A percentile compares a stretch with the other conserved stretches of the same genome.
phyloP scores from a whole-genome alignment of 2,888 invertebrate species.

The Phyto melanocephala region DNA sequence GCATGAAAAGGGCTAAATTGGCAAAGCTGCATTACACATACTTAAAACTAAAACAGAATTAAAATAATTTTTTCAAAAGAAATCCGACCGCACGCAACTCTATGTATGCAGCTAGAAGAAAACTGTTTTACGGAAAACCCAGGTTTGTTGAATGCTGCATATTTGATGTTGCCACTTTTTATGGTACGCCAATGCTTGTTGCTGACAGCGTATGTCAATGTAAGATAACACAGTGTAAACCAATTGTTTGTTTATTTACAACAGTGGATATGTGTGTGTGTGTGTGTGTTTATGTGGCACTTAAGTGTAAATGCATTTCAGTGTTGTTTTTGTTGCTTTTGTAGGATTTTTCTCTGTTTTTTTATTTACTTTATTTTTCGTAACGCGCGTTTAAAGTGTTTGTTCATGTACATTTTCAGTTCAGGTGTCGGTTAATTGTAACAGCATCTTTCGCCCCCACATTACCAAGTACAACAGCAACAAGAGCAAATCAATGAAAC shows the following conservation, averaged over 20 bases:
- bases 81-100: slow-evolving; percentile 21
- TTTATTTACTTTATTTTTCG: background rate
- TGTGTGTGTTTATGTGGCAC: background rate
- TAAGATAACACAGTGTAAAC: slow-evolving; percentile 53
- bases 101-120: background rate
- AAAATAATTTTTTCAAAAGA: slow-evolving; percentile 32
- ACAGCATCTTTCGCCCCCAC: slow-evolving; percentile 60
- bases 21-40: no score
- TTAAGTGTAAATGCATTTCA: slow-evolving; percentile 38
- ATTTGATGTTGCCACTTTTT: slow-evolving; percentile 54
- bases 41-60: background rate
- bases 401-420: slow-evolving; percentile 51
- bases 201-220: slow-evolving; percentile 64
- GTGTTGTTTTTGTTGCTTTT: slow-evolving; percentile 4
- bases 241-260: slow-evolving; percentile 25
- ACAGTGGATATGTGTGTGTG: background rate
- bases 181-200: slow-evolving; percentile 55
- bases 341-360: background rate
- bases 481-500: background rate
- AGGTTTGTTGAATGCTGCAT: slow-evolving; percentile 18
- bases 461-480: slow-evolving; percentile 22
- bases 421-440: slow-evolving; percentile 64
- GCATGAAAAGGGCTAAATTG: no score
- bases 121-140: background rate
- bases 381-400: slow-evolving; percentile 52